Conservation (phyloP, 2,113 vertebrate genomes). For the Riparia riparia region DNA sequence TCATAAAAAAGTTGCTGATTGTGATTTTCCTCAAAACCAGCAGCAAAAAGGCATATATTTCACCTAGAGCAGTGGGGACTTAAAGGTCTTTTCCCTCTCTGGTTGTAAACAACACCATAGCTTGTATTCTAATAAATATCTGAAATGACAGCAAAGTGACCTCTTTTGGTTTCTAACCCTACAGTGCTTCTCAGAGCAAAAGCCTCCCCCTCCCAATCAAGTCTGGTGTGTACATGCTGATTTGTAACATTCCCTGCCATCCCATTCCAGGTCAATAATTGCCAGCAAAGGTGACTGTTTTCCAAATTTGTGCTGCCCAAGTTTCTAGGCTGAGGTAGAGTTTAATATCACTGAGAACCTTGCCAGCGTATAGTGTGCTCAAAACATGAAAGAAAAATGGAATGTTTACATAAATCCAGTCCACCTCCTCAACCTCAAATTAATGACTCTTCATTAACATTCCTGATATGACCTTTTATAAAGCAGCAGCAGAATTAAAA, state of each 20-base stretch:
- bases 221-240: background rate
- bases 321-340: background rate
- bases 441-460: conserved; percentile 17
- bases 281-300: background rate
- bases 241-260: background rate
- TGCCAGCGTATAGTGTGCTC: background rate
- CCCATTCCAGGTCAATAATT: background rate
- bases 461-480: background rate
- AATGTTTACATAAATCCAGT: background rate
- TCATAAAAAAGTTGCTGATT: background rate
- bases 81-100: background rate
- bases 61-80: background rate
- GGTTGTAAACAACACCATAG: background rate
- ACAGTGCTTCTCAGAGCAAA: background rate
- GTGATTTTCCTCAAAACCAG: background rate
- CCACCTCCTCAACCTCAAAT: background rate
- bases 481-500: background rate
- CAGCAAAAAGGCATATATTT: background rate
- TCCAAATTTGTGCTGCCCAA: background rate
- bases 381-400: background rate
- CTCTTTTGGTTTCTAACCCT: background rate
- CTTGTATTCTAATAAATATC: background rate
- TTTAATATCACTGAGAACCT: background rate
- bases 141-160: background rate
- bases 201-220: background rate